A percentile compares a stretch with the other conserved stretches of the same genome.
Evolutionary conservation across 2,113 vertebrate genomes (phyloP).

Genomic region (Zosterops japonicus): DNA sequence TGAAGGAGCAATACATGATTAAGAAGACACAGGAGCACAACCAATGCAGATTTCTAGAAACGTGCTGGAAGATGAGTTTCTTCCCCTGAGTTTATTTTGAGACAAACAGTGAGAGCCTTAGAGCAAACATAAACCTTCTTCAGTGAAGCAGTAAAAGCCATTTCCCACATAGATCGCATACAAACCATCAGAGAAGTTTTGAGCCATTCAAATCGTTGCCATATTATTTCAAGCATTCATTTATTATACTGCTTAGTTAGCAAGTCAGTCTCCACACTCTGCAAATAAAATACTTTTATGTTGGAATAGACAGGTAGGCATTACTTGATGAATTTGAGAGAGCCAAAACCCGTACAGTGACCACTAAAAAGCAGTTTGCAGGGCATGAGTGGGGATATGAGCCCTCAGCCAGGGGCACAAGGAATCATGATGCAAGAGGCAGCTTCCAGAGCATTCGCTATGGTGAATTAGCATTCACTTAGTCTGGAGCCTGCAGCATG

Average conservation of each 20-base stretch:
- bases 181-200: not conserved
- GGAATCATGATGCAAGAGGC: not conserved
- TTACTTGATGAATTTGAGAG: not conserved
- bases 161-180: not conserved
- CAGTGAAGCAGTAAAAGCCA: not conserved
- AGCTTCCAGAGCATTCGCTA: not conserved
- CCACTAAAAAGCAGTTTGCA: not conserved
- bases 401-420: not conserved
- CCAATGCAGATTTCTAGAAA: not conserved
- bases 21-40: not conserved
- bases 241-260: not conserved
- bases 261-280: not conserved
- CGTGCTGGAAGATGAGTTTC: not conserved
- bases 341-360: not conserved
- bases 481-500: not conserved
- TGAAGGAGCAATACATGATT: not conserved
- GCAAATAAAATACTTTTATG: not conserved
- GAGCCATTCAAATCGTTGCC: not conserved
- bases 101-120: not conserved
- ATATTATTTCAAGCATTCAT: not conserved
- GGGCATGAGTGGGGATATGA: not conserved
- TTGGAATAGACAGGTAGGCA: not conserved
- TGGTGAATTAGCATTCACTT: too few species aligned
- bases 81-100: not conserved
- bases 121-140: not conserved